These are phyloP conservation scores for Deroplatys truncata DNA, from an alignment of 2,888 invertebrate species.

Conservation along the genomic window DNA sequence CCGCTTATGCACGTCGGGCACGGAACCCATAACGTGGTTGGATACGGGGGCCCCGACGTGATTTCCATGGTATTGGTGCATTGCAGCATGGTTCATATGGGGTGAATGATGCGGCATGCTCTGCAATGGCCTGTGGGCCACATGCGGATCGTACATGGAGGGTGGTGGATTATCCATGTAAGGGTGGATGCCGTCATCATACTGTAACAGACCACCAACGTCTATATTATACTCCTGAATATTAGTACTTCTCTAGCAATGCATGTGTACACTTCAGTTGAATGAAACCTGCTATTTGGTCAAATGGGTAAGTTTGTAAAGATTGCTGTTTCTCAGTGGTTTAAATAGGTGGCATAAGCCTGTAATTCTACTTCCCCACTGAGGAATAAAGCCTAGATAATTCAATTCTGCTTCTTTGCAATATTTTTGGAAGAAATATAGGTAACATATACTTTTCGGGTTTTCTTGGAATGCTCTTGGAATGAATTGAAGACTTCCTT, in stretches of 20 bases:
- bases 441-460: no score
- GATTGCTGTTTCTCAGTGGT: no score
- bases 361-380: no score
- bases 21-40: constrained; percentile 80
- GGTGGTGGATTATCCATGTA: constrained; percentile 67
- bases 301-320: no score
- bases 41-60: constrained; percentile 58
- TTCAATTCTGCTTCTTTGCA: no score
- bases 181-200: constrained; percentile 91
- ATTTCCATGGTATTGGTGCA: constrained; percentile 52
- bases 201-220: constrained; percentile 54
- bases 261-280: neutral
- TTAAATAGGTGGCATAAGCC: no score
- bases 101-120: constrained; percentile 63
- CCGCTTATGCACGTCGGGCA: constrained; percentile 90
- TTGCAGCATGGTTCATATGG: constrained; percentile 59
- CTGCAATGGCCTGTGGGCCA: constrained; percentile 46
- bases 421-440: no score
- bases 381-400: no score
- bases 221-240: no score
- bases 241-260: neutral
- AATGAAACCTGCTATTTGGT: neutral
- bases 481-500: no score
- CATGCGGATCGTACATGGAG: constrained; percentile 72
- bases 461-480: no score